These are phyloP conservation scores for Harpagus bidentatus DNA, from an alignment of 2,113 vertebrate species.

Conservation along the genomic window DNA sequence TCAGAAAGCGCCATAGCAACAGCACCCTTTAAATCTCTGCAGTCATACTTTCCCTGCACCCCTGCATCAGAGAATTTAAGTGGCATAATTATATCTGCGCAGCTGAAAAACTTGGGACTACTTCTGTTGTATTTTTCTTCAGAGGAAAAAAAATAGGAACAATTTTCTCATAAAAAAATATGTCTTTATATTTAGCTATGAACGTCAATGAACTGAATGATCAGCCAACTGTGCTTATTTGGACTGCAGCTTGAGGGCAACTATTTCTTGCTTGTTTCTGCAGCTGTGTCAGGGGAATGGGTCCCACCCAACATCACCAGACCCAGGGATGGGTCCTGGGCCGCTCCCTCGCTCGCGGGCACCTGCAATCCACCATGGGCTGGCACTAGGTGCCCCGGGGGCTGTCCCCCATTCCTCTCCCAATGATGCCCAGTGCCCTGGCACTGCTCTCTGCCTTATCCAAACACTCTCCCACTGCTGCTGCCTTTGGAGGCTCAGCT, in stretches of 20 bases:
- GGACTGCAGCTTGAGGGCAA: slow-evolving; percentile 42
- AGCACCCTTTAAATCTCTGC: slow-evolving; percentile 45
- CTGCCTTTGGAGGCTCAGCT: not conserved
- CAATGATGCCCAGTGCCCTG: rapidly evolving
- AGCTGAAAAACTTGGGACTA: slow-evolving; percentile 61
- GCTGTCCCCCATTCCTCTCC: not conserved
- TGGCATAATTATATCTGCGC: slow-evolving; percentile 58
- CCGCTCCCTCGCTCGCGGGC: not conserved
- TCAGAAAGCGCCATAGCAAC: slow-evolving; percentile 60
- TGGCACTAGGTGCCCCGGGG: not conserved
- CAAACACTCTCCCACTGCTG: not conserved
- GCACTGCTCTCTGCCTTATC: not conserved
- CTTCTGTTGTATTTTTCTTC: slow-evolving; percentile 56
- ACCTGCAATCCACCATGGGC: not conserved
- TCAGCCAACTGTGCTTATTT: slow-evolving; percentile 37
- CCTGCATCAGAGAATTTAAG: slow-evolving; percentile 44
- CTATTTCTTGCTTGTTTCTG: slow-evolving; percentile 47
- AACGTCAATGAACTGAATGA: slow-evolving; percentile 43
- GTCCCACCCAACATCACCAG: not conserved
- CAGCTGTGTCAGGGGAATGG: not conserved
- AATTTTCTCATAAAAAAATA: slow-evolving; percentile 54
- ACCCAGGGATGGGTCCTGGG: not conserved
- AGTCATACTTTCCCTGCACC: slow-evolving; percentile 40
- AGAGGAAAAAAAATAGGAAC: slow-evolving; percentile 26
- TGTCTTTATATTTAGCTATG: slow-evolving; percentile 59